Base-by-base conservation (phyloP, 2,888 invertebrate genomes). In the Prionchulus punctatus region DNA sequence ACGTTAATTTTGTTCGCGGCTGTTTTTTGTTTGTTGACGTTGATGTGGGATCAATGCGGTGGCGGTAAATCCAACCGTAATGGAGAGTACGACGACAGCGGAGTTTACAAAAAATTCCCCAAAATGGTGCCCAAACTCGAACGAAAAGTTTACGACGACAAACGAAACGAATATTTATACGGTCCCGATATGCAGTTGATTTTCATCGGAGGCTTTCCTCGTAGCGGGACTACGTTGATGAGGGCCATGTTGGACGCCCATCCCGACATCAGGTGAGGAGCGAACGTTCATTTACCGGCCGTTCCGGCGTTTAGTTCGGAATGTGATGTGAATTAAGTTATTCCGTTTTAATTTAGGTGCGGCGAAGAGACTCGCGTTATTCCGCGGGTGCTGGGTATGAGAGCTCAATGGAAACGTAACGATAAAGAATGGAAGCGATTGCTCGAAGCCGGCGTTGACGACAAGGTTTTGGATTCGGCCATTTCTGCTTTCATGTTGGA, bases 181-280 rank as follows among this genome's bases (percentile, higher is more conserved):
- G 31, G 23, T 36, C 30, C 7, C 21, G 21, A 31, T 3, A 31
- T 12, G 12, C 53, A 4, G 7, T 25, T 52, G 23, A 36, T 52
- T n/a, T 92, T 92, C 78, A 89, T 96, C 72, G 94, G 94, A 58
- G 96, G 96, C 61, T 90, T 96, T 70, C 96, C 96, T 57, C 81
- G 94, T 65, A 92, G 91, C 53, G 96, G 94, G 55, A 96, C 94
- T 48, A 96, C 96, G 60, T 79, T 96, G 64, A 89, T 92, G 85
- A 80, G 96, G 67, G 92, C 91, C 62, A 90, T 96, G 88, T 78
- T 98, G 66, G 96, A 98, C 76, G 92, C 94, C 61, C 94, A 96
- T 79, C 88, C 90, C 21, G 86, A 87, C 70, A 86, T 96, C 69
- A 30, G 91, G 73, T 94, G 28, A n/a, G 92, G 92, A 21, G 91